These are phyloP conservation scores for Erythrolamprus reginae DNA, from an alignment of 2,113 vertebrate species.

Conservation along the genomic window DNA sequence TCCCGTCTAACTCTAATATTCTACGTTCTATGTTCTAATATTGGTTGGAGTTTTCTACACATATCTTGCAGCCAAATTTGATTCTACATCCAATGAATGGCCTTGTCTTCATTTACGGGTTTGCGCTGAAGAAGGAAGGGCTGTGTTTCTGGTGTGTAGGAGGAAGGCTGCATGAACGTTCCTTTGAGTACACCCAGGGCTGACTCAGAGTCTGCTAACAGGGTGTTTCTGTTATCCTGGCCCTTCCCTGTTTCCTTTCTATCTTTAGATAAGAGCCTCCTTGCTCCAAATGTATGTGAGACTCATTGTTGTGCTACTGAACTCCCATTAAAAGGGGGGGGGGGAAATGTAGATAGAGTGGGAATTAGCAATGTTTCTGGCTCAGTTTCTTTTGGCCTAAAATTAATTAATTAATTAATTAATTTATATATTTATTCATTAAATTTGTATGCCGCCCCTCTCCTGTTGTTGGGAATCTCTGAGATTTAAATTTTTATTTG, in stretches of 20 bases:
- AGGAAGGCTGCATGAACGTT: background rate
- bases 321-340: background rate
- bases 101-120: background rate
- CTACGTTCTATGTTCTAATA: background rate
- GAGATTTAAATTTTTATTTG: background rate
- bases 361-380: background rate
- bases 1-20: background rate
- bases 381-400: background rate
- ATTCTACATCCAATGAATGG: background rate
- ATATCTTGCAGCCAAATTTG: background rate
- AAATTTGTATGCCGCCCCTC: no score
- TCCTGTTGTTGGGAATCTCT: background rate
- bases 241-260: conserved; percentile 27
- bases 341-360: background rate
- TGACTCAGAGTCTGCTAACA: conserved; percentile 51
- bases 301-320: background rate
- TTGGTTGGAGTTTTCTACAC: no score
- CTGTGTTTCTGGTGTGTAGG: background rate
- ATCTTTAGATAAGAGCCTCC: conserved; percentile 50
- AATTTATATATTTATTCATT: no score
- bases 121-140: background rate
- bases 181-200: conserved; percentile 27
- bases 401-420: no score
- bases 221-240: conserved; percentile 48
- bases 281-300: background rate